These are phyloP conservation scores for Muscidifurax raptorellus DNA, from an alignment of 1,140 invertebrate genomes.

Conservation along the genomic window DNA sequence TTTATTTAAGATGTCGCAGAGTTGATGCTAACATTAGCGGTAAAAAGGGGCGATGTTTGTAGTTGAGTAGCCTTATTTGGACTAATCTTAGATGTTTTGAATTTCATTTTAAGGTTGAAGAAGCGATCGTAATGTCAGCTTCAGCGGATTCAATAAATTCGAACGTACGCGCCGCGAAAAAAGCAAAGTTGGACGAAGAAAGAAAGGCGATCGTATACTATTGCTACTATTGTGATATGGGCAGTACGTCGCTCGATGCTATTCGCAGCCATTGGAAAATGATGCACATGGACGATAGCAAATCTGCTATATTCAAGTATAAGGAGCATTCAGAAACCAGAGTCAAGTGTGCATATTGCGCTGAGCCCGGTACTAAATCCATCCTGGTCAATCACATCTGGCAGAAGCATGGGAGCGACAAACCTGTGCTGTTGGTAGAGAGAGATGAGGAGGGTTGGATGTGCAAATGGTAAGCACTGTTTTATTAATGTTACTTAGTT, in stretches of 20 bases:
- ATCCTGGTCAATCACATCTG: conserved; percentile 57
- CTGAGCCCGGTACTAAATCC: conserved; percentile 38
- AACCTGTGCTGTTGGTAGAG: conserved; percentile 28
- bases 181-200: conserved; percentile 40
- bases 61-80: conserved; percentile 18
- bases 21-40: no score
- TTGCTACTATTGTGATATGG: conserved; percentile 39
- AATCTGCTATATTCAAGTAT: conserved; percentile 35
- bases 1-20: neutral
- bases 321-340: conserved; percentile 24
- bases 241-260: conserved; percentile 26
- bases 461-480: conserved; percentile 58
- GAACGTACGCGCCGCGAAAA: conserved; percentile 1
- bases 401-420: conserved; percentile 54
- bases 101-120: conserved; percentile 45
- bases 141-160: neutral
- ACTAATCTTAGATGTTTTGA: conserved; percentile 54
- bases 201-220: conserved; percentile 37
- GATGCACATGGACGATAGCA: conserved; percentile 26
- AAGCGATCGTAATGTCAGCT: conserved; percentile 36
- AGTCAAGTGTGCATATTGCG: conserved; percentile 52
- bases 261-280: conserved; percentile 48
- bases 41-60: neutral
- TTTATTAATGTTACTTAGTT: neutral
- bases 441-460: conserved; percentile 63